phyloP scores from a whole-genome alignment of 2,113 vertebrate genomes.

The Oncorhynchus gorbuscha region DNA sequence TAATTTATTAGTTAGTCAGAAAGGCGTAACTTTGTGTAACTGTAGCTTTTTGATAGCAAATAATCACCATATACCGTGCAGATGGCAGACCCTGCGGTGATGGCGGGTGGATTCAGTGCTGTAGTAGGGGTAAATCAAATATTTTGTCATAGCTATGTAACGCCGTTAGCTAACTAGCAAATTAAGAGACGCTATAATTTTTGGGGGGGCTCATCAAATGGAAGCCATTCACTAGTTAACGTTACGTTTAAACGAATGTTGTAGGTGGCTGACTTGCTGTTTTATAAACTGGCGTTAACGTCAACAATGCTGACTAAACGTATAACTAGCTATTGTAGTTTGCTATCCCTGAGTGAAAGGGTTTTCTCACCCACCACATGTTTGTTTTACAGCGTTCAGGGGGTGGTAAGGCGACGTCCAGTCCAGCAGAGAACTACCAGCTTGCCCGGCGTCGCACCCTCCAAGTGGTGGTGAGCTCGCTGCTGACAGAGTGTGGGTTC shows the following conservation, averaged over 20 bases:
- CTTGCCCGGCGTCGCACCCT: constrained; percentile 90
- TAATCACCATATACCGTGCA: constrained; percentile 1
- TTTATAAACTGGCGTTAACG: too few species aligned
- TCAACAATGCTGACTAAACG: too few species aligned
- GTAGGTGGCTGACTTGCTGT: too few species aligned
- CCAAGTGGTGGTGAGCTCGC: constrained; percentile 94
- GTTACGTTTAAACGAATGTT: too few species aligned
- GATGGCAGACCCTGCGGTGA: constrained; percentile 83
- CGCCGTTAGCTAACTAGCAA: background rate
- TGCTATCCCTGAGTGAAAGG: too few species aligned
- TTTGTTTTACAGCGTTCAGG: constrained; percentile 71
- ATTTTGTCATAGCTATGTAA: background rate
- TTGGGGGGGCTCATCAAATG: too few species aligned
- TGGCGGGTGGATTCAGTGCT: constrained; percentile 64
- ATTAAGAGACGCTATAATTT: too few species aligned
- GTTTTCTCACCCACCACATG: too few species aligned
- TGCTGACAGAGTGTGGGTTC: constrained; percentile 92
- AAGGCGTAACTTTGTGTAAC: background rate
- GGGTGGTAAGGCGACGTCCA: constrained; percentile 76
- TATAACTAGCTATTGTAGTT: too few species aligned
- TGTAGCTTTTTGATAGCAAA: background rate
- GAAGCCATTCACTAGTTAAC: too few species aligned
- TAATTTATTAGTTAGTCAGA: too few species aligned
- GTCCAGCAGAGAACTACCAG: constrained; percentile 89
- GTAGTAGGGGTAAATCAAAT: constrained; percentile 76